Conservation (phyloP, 2,888 invertebrate species). For the Tribolium freemani region DNA sequence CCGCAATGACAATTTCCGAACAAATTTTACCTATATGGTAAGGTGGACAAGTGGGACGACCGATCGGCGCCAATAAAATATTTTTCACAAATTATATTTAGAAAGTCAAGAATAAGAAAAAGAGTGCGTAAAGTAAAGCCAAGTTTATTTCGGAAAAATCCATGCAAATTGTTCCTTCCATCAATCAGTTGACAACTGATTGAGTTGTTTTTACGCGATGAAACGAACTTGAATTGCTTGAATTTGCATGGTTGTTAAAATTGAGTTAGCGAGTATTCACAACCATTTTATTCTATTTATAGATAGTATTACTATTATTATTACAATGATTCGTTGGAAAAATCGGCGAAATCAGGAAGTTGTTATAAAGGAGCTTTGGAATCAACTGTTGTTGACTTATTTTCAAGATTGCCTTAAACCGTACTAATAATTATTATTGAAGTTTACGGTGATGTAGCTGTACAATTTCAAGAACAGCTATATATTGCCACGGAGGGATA, state of each 20-base stretch:
- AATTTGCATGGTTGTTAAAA: not conserved
- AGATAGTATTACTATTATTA: slow-evolving; percentile 3
- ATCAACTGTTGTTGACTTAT: slow-evolving; percentile 17
- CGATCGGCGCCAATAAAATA: not conserved
- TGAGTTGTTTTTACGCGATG: not conserved
- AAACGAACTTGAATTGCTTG: not conserved
- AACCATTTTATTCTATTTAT: not conserved
- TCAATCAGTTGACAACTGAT: not conserved
- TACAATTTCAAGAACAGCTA: not conserved
- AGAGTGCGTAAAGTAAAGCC: too few relatives aligned
- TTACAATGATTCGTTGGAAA: not conserved
- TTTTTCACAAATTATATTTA: not conserved
- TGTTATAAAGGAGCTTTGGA: slow-evolving; percentile 3
- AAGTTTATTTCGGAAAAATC: not conserved
- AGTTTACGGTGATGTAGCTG: slow-evolving; percentile 2
- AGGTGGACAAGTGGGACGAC: not conserved
- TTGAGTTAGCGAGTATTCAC: not conserved
- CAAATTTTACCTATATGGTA: not conserved
- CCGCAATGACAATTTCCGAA: slow-evolving; percentile 1
- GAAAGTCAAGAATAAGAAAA: not conserved
- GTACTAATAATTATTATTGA: slow-evolving; percentile 20
- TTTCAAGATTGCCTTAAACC: slow-evolving; percentile 15
- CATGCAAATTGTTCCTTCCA: not conserved
- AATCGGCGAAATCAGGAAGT: slow-evolving; percentile 13
- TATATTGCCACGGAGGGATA: not conserved